Base-by-base conservation (phyloP, 1,140 invertebrate species). In the Bombus difficillimus region DNA sequence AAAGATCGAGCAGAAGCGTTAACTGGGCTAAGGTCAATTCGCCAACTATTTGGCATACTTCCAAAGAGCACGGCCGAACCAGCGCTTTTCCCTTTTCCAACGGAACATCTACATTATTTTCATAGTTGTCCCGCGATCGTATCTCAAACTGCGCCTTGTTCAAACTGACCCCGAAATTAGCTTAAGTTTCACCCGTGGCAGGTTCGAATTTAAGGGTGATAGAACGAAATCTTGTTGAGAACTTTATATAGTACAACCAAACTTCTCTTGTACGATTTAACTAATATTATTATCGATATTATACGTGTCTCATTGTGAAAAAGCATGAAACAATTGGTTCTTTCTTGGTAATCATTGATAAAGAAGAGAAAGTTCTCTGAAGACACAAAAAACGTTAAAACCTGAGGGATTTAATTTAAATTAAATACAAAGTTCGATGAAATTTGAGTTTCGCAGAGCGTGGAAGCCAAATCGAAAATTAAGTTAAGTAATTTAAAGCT, bases 11-110 rank as follows among this genome's bases (percentile, higher is more conserved):
- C 82, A 76, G 37, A 22, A 37, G 81, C 84, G 85, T 86, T 81
- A 92, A 92, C 88, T 91, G 87, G 90, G 89, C 90, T 91, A 92
- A 92, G 91, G 91, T 90, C 91, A 90, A 89, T 90, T 83, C 81
- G 84, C 85, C n/a, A 88, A 90, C 89, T 87, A 90, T 91, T 90
- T 92, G 91, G 91, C 91, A 85, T 82, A 68, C 62, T 66, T 92
- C 88, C 90, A 91, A 86, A 86, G 85, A 83, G 47, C n/a, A 9
- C 13, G 34, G 39, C 25, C 57, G 75, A 84, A 79, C 64, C 22
- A 41, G 32, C n/a, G 62, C 69, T 83, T 73, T 83, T 79, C 64
- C 75, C 32, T 79, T 79, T 83, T 74, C 71, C 43, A 18, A 28
- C 43, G 62, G 32, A 66, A 83, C 73, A 64, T 79, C 39, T 68